Evolutionary conservation across 1,140 invertebrate species (phyloP).

Genomic region (Trachymyrmex cornetzi): DNA sequence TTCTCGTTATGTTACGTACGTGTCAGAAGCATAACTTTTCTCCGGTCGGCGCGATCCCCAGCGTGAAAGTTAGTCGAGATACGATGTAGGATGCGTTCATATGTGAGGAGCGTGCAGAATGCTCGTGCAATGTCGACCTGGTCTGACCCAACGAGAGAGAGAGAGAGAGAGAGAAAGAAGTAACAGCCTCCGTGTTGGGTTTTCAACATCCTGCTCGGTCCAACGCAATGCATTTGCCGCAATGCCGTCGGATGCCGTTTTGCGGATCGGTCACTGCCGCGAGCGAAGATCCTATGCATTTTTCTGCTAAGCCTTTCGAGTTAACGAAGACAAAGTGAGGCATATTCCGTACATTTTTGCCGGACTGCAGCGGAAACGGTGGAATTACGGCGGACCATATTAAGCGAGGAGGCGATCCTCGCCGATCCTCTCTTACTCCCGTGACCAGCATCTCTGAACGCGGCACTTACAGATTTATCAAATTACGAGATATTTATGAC

Average conservation of each 20-base stretch:
- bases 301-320: slow-evolving; percentile 57
- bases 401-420: slow-evolving; percentile 21
- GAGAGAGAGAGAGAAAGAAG: slow-evolving; percentile 35
- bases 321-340: slow-evolving; percentile 53
- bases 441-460: slow-evolving; percentile 12
- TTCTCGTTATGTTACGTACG: slow-evolving; percentile 56
- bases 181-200: slow-evolving; percentile 75
- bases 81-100: slow-evolving; percentile 76
- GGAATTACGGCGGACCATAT: slow-evolving; percentile 44
- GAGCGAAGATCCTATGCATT: slow-evolving; percentile 52
- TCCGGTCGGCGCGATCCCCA: slow-evolving; percentile 30
- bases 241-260: slow-evolving; percentile 36
- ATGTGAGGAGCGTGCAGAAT: slow-evolving; percentile 78
- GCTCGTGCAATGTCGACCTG: slow-evolving; percentile 77
- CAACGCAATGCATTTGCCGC: slow-evolving; percentile 54
- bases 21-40: slow-evolving; percentile 56
- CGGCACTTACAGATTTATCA: slow-evolving; percentile 1
- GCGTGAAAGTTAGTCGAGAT: slow-evolving; percentile 76
- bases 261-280: slow-evolving; percentile 59
- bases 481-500: slow-evolving; percentile 22
- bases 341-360: slow-evolving; percentile 40
- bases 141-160: slow-evolving; percentile 72
- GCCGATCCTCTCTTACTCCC: slow-evolving; percentile 9
- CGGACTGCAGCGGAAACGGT: slow-evolving; percentile 33
- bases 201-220: slow-evolving; percentile 76